A percentile compares a stretch with the other conserved stretches of the same genome.
phyloP scores from a whole-genome alignment of 1,140 invertebrate species.

The Lutraria rhynchaena region DNA sequence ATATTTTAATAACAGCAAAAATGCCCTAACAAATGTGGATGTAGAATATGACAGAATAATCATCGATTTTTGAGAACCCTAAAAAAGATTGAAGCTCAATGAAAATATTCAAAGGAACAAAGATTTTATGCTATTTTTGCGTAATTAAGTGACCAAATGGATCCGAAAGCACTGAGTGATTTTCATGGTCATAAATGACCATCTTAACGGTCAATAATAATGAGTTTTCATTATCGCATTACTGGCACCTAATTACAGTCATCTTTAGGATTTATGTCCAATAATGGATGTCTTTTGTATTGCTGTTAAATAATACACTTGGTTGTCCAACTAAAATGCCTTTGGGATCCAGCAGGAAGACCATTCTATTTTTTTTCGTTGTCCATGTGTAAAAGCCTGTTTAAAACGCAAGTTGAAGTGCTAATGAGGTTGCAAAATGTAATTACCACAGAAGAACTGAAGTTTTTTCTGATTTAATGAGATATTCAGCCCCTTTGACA shows the following conservation, averaged over 20 bases:
- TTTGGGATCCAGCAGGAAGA: neutral
- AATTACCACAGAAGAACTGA: conserved; percentile 15
- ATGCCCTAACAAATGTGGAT: too few species aligned
- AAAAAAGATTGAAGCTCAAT: too few species aligned
- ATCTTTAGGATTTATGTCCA: conserved; percentile 12
- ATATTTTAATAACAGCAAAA: too few species aligned
- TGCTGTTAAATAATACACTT: conserved; percentile 22
- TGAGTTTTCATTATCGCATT: conserved; percentile 48
- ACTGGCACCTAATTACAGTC: conserved; percentile 29
- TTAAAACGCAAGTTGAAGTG: conserved; percentile 26
- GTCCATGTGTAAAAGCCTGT: conserved; percentile 42
- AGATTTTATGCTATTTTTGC: neutral
- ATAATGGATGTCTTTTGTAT: conserved; percentile 57
- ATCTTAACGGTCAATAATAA: conserved; percentile 28
- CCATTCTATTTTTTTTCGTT: conserved; percentile 19
- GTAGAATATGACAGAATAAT: too few species aligned
- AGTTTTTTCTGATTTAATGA: conserved; percentile 24
- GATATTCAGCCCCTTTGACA: neutral
- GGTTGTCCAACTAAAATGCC: conserved; percentile 10
- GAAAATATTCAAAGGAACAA: too few species aligned
- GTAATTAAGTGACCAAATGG: conserved; percentile 23
- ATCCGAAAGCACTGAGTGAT: neutral
- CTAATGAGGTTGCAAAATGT: conserved; percentile 57
- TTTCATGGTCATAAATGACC: conserved; percentile 3
- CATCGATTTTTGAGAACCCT: too few species aligned